Evolutionary conservation across 2,888 invertebrate species (phyloP).

Genomic region (Pollenia angustigena): DNA sequence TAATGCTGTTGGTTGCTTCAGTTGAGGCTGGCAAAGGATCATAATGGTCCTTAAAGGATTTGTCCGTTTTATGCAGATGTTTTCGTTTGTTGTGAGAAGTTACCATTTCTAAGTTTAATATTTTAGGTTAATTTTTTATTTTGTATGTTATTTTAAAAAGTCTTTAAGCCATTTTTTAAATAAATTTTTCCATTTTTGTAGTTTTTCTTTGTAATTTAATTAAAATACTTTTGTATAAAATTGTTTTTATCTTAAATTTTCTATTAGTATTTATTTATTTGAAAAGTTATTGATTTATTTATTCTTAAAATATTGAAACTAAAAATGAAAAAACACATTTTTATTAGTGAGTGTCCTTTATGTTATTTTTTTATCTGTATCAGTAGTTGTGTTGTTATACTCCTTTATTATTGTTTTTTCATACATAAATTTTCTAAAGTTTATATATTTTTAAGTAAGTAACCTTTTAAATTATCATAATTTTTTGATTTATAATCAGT

Average conservation of each 20-base stretch:
- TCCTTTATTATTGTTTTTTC: not conserved
- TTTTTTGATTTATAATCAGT: constrained; percentile 62
- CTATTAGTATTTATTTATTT: constrained; percentile 5
- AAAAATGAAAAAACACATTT: not conserved
- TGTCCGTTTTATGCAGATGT: constrained; percentile 48
- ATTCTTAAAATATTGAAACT: not conserved
- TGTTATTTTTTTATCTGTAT: not conserved
- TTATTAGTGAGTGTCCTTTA: not conserved
- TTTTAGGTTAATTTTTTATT: not conserved
- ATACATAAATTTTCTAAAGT: constrained; percentile 23
- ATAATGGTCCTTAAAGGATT: constrained; percentile 47
- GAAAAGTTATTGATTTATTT: constrained; percentile 48
- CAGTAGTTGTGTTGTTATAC: not conserved
- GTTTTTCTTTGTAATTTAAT: constrained; percentile 4
- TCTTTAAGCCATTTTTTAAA: not conserved
- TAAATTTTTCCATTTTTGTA: not conserved
- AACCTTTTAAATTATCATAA: constrained; percentile 65
- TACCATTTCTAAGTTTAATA: constrained; percentile 27
- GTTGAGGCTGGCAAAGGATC: constrained; percentile 25
- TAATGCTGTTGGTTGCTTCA: constrained; percentile 35
- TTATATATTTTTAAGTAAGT: not conserved
- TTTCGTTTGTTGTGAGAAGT: constrained; percentile 39
- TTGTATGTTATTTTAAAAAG: constrained; percentile 2
- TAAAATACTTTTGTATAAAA: constrained; percentile 16
- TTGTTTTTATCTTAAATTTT: constrained; percentile 7